Evolutionary conservation across 2,888 invertebrate genomes (phyloP), one percentile per base, ranked within the genome.

Genomic region (Microdon myrmicae): DNA sequence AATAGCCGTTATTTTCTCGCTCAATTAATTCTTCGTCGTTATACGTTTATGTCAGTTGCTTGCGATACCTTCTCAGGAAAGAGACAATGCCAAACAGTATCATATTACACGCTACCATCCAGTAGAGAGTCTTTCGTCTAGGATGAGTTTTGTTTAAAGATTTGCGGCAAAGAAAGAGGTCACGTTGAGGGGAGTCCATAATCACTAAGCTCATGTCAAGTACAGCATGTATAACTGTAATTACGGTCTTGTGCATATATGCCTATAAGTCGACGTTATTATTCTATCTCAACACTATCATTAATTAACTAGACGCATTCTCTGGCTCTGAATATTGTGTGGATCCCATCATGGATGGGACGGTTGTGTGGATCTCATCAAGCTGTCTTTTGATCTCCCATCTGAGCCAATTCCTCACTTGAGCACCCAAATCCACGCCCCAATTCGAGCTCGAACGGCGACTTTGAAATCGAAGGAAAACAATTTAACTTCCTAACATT

Each of bases 271-370:
- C n/a, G n/a, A n/a, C n/a, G n/a, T n/a, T n/a, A n/a, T n/a, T n/a
- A n/a, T n/a, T n/a, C 43, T 45, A 55, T 64, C 41, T 43, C 56
- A 56, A 51, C 45, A 47, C 58, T 58, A 64, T 45, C 51, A 43
- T 56, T 56, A 45, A 58, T 56, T 64, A 58, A 51, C 64, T 55
- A 28, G 20, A 32, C 32, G n/a, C 25, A 20, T 48, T 29, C 10
- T 6, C 14, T 17, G 28, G 6, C 12, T 8, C 20, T 32, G 25
- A 28, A 14, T 41, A 7, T 58, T 53, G 38, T 26, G 28, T 53
- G 44, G 37, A 45, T 45, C 45, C 39, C 49, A 10, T 32, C 32
- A 41, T 16, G 16, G 38, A 41, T 25, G 51, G 10, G n/a, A 31
- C 25, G 12, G 9, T 13, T 20, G 13, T 43, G 26, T 10, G 16